phyloP scores from a whole-genome alignment of 2,113 vertebrate species.

The Marcusenius ussheri region DNA sequence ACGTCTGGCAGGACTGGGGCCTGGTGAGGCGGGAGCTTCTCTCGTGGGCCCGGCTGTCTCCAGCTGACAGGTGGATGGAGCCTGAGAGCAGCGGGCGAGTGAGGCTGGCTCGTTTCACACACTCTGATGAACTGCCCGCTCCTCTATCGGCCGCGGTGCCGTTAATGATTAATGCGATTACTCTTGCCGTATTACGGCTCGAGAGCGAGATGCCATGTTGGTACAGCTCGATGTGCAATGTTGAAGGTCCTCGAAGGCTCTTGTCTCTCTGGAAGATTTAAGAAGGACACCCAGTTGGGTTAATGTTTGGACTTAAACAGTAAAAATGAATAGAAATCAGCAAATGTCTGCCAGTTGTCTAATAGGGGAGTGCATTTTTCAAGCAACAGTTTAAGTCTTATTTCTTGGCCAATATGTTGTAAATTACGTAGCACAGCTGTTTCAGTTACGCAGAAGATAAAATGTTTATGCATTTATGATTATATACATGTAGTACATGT shows the following conservation, averaged over 20 bases:
- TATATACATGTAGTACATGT: not conserved
- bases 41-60: not conserved
- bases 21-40: slow-evolving; percentile 14
- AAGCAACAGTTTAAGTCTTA: not conserved
- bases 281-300: not conserved
- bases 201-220: not conserved
- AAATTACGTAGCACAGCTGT: not conserved
- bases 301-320: not conserved
- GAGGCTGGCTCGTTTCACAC: not conserved
- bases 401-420: not conserved
- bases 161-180: not conserved
- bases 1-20: slow-evolving; percentile 31
- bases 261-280: not conserved
- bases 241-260: not conserved
- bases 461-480: not conserved
- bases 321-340: not conserved
- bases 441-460: not conserved
- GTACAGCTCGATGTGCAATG: not conserved
- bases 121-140: not conserved
- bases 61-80: slow-evolving; percentile 9
- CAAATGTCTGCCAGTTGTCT: not conserved
- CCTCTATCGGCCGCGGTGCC: not conserved
- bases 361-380: not conserved
- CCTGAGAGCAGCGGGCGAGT: not conserved
- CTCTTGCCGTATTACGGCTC: not conserved